Base-by-base conservation (phyloP, 2,113 vertebrate genomes). In the Aythya baeri region DNA sequence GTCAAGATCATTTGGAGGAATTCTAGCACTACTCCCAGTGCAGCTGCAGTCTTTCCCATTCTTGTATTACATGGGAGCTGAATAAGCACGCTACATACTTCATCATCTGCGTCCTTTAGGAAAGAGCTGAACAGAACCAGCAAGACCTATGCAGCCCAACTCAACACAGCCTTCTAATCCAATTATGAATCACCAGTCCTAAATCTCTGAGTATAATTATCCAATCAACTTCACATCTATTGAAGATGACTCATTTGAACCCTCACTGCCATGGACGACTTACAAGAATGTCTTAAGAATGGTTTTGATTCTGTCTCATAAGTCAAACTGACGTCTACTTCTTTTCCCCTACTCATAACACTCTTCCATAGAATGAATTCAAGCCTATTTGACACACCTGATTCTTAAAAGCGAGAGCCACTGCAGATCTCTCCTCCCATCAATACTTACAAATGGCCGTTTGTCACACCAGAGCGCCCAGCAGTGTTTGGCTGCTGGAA, bases 341-440 rank as follows among this genome's bases (percentile, higher is more conserved):
- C 15, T 49, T 66, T 20, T 17, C 29, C 44, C 32, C 8, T 46
- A 32, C 32, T 63, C 59, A 6, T 2, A 50, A 66, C 15, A 32
- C 20, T 81, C 73, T 67, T 55, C 17, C 13, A 26, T 29, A 78
- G 49, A 59, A 4, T 23, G 72, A 76, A 26, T 13, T 61, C 59
- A 54, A 74, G 61, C 12, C 73, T 14, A 17, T 13, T 32, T 52
- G 59, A 66, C 46, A 36, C 61, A 79, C 61, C 8, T 31, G 50
- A n/a, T 46, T 49, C 52, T 50, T 25, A 41, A 13, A 8, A 0
- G 0, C 0, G 4, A 79, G 44, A 93, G 36, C 34, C 59, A 20
- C 59, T 17, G 26, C 49, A 61, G 59, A n/a, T 31, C 16, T 41
- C 6, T 12, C 50, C 32, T 6, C 61, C 55, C 78, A 38, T 13